Evolutionary conservation across 1,140 invertebrate species (phyloP).

Genomic region (Cheumatopsyche charites): DNA sequence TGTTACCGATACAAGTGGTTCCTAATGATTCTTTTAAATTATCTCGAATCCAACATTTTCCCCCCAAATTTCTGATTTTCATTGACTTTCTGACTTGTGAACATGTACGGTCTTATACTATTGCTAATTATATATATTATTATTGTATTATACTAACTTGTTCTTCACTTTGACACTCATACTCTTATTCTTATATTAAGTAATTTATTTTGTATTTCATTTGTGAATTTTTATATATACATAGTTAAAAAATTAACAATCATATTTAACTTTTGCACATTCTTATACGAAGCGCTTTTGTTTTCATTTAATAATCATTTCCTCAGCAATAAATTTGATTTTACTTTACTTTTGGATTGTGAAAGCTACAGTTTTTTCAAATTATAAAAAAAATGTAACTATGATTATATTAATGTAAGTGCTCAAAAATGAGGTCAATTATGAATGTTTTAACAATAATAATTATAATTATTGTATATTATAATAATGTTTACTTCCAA

Average conservation of each 20-base stretch:
- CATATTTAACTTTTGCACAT: too few species aligned
- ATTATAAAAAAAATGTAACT: too few species aligned
- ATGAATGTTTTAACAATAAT: background rate
- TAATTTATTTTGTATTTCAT: slow-evolving; percentile 9
- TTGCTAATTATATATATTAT: slow-evolving; percentile 1
- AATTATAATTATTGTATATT: background rate
- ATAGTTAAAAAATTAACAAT: background rate
- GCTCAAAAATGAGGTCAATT: slow-evolving; percentile 21
- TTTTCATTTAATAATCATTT: too few species aligned
- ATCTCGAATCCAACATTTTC: background rate
- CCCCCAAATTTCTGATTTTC: too few species aligned
- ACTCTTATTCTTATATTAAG: background rate
- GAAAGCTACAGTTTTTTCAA: too few species aligned
- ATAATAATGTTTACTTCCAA: background rate
- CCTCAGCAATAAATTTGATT: too few species aligned
- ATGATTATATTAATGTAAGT: too few species aligned
- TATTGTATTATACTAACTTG: slow-evolving; percentile 3
- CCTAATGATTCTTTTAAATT: too few species aligned
- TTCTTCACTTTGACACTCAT: slow-evolving; percentile 16
- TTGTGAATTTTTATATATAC: slow-evolving; percentile 12
- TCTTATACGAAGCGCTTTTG: too few species aligned
- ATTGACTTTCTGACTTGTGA: background rate
- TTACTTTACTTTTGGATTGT: too few species aligned
- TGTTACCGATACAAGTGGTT: too few species aligned
- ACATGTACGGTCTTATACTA: slow-evolving; percentile 4